phyloP scores from a whole-genome alignment of 2,888 invertebrate species.

The Lasioglossum villosulum region DNA sequence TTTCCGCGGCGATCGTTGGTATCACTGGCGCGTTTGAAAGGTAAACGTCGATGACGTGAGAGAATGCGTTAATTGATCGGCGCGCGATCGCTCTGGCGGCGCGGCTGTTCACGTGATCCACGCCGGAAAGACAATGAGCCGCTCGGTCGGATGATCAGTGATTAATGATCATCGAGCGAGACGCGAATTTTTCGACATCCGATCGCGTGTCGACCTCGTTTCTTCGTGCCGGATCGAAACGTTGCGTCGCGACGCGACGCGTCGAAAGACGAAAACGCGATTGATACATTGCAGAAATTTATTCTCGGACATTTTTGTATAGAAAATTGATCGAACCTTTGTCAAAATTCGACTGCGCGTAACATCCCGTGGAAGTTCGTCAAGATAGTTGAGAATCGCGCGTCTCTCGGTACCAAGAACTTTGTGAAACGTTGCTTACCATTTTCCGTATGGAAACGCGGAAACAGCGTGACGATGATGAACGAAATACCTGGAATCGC shows the following conservation, averaged over 20 bases:
- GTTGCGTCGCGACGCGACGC: not conserved
- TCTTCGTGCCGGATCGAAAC: constrained; percentile 3
- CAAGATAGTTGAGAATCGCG: not conserved
- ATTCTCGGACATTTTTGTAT: too few relatives aligned
- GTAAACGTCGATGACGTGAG: constrained; percentile 62
- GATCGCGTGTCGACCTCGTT: constrained; percentile 69
- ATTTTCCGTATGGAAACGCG: not conserved
- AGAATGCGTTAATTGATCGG: constrained; percentile 61
- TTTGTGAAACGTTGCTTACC: not conserved
- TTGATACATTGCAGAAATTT: too few relatives aligned
- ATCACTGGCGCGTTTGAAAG: constrained; percentile 48
- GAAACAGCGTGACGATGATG: not conserved
- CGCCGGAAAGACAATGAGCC: constrained; percentile 58
- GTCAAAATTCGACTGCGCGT: not conserved
- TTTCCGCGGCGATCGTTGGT: constrained; percentile 27
- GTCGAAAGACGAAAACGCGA: too few relatives aligned
- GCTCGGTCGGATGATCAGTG: constrained; percentile 43
- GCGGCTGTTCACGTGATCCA: constrained; percentile 38
- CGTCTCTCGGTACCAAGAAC: not conserved
- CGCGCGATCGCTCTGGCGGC: constrained; percentile 31
- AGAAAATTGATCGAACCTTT: not conserved
- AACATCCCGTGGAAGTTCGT: not conserved
- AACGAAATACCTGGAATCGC: constrained; percentile 14
- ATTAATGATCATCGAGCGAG: constrained; percentile 57
- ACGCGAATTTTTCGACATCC: constrained; percentile 65